Percentiles rank a stretch among this genome's conserved stretches.
phyloP scores from a whole-genome alignment of 2,113 vertebrate species.

The Siphamia tubifer region DNA sequence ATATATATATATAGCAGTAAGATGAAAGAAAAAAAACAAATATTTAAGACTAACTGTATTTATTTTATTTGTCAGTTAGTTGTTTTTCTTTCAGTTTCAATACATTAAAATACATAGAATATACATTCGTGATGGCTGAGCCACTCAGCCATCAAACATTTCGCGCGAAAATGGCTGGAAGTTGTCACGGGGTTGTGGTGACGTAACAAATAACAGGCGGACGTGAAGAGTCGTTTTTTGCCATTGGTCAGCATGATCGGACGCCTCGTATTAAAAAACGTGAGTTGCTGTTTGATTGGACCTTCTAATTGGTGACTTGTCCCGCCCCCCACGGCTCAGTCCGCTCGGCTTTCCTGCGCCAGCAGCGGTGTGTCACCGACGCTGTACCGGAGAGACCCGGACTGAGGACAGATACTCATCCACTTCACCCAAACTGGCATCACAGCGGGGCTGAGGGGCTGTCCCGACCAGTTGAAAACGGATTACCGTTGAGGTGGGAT shows the following conservation, averaged over 20 bases:
- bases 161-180: constrained; percentile 76
- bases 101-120: too few species aligned
- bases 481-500: constrained; percentile 30
- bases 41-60: too few species aligned
- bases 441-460: constrained; percentile 69
- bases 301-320: background rate
- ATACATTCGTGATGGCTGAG: too few species aligned
- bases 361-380: constrained; percentile 78
- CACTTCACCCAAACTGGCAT: constrained; percentile 56
- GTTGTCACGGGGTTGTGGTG: constrained; percentile 52
- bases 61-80: too few species aligned
- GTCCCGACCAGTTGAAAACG: constrained; percentile 57
- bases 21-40: too few species aligned
- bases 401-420: constrained; percentile 53
- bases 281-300: constrained; percentile 59
- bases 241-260: constrained; percentile 47
- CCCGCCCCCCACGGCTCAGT: constrained; percentile 32
- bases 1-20: too few species aligned
- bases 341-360: constrained; percentile 70
- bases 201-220: constrained; percentile 39
- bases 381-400: constrained; percentile 70
- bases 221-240: background rate
- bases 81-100: too few species aligned
- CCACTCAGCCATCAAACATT: constrained; percentile 40
- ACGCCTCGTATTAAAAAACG: background rate